Conservation (phyloP, 2,113 vertebrate genomes). For the Erythrocercus mccallii region DNA sequence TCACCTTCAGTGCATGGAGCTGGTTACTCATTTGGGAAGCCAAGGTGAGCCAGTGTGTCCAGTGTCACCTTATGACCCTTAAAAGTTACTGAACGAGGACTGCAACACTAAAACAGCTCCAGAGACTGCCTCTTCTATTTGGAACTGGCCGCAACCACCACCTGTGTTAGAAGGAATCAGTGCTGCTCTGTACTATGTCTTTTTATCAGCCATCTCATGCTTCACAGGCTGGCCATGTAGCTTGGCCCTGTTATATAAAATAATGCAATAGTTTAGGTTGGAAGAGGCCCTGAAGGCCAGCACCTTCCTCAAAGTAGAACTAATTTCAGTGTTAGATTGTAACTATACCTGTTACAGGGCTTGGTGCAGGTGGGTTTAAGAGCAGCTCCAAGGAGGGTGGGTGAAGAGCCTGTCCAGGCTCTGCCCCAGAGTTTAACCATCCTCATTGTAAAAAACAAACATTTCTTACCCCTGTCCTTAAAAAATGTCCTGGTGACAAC, state of each 20-base stretch:
- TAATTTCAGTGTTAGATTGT: not conserved
- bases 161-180: not conserved
- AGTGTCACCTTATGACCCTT: not conserved
- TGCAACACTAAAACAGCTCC: not conserved
- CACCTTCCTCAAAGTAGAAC: not conserved
- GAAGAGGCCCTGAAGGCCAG: not conserved
- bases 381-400: not conserved
- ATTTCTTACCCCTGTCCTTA: not conserved
- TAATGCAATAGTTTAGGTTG: not conserved
- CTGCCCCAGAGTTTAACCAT: not conserved
- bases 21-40: not conserved
- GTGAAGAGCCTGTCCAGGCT: not conserved
- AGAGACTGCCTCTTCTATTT: not conserved
- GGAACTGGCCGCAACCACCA: not conserved
- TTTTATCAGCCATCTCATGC: not conserved
- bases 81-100: constrained; percentile 12
- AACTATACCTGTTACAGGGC: not conserved
- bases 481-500: not conserved
- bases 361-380: not conserved
- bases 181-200: not conserved
- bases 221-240: fast-evolving
- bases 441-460: not conserved
- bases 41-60: not conserved
- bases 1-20: constrained; percentile 14
- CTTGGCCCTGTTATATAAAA: not conserved